phyloP scores from a whole-genome alignment of 2,888 invertebrate genomes.

The Eugnorisma glareosa region DNA sequence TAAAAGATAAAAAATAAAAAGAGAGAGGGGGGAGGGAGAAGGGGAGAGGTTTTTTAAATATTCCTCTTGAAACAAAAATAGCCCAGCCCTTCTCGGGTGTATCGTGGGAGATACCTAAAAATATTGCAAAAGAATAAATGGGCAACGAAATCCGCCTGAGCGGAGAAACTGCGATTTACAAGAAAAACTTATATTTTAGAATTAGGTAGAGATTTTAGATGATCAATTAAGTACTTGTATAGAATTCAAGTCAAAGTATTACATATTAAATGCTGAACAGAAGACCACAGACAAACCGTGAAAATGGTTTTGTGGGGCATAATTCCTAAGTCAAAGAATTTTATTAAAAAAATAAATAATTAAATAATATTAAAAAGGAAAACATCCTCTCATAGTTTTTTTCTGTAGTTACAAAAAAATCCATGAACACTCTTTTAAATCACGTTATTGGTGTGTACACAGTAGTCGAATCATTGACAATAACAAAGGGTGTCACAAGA shows the following conservation, averaged over 20 bases:
- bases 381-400: not conserved
- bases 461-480: not conserved
- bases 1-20: no score
- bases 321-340: not conserved
- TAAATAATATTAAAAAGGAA: not conserved
- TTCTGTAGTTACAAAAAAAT: not conserved
- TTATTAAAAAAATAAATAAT: no score
- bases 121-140: not conserved
- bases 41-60: no score
- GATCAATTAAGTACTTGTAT: not conserved
- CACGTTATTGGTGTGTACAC: not conserved
- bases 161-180: not conserved
- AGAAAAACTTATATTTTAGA: not conserved
- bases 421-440: not conserved
- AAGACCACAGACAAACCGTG: not conserved
- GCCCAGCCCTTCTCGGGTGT: not conserved
- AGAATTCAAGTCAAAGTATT: not conserved
- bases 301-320: not conserved
- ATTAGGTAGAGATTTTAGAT: not conserved
- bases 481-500: no score
- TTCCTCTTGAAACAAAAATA: not conserved
- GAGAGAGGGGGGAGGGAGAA: no score
- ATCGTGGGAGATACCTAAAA: not conserved
- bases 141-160: no score
- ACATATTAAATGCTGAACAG: not conserved